Conservation (phyloP, 2,797 vertebrate genomes). For the Spinibarbus caldwelli region DNA sequence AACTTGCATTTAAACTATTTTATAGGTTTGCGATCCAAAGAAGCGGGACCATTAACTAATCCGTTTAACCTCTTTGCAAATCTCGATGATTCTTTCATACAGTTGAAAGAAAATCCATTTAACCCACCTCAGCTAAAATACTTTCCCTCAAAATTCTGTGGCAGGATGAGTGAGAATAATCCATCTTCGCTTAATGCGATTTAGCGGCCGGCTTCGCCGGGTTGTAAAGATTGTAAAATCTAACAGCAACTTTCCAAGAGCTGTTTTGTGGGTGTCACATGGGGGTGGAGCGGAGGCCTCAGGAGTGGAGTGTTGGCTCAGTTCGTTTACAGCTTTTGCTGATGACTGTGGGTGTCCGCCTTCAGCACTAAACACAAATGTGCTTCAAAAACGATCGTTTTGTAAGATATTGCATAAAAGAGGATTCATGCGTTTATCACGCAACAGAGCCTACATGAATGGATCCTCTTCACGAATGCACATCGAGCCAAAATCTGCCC, state of each 20-base stretch:
- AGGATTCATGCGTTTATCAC: constrained; percentile 31
- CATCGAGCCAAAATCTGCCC: background rate
- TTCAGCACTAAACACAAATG: constrained; percentile 45
- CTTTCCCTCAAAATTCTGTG: background rate
- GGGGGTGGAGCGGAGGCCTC: constrained; percentile 50
- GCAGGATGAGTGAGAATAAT: background rate
- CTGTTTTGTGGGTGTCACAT: constrained; percentile 53
- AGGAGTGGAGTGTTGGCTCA: constrained; percentile 46
- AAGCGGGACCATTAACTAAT: background rate
- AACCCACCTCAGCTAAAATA: constrained; percentile 12
- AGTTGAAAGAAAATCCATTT: constrained; percentile 8
- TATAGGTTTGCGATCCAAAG: background rate
- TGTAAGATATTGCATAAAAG: constrained; percentile 36
- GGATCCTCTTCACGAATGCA: constrained; percentile 7
- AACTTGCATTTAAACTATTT: background rate
- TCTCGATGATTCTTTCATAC: background rate
- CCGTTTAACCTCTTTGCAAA: constrained; percentile 13
- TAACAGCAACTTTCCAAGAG: constrained; percentile 38
- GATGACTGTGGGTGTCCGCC: constrained; percentile 55
- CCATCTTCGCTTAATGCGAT: constrained; percentile 17
- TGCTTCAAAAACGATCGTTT: constrained; percentile 29
- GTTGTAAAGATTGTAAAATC: constrained; percentile 29
- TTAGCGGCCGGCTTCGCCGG: background rate
- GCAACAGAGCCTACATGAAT: constrained; percentile 18
- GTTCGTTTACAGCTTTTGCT: constrained; percentile 46